A percentile compares a stretch with the other conserved stretches of the same genome.
These are phyloP conservation scores for Dysmachus trigonus DNA, from an alignment of 2,888 invertebrate genomes.

Conservation along the genomic window DNA sequence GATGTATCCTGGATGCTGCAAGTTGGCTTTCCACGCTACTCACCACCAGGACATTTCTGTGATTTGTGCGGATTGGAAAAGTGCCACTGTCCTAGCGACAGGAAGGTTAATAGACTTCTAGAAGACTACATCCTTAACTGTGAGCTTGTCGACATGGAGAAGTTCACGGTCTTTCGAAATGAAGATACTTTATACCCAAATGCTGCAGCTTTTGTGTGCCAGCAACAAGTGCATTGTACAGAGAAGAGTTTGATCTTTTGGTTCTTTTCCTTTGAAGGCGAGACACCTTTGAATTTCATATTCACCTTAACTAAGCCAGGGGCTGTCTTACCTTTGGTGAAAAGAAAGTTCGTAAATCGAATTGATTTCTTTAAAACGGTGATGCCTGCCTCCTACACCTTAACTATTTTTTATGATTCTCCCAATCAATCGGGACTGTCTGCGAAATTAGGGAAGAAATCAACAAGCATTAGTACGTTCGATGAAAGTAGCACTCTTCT, in stretches of 20 bases:
- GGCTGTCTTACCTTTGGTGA: background rate
- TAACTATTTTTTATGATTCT: background rate
- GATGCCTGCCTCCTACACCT: background rate
- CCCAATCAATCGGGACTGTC: background rate
- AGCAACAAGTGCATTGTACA: background rate
- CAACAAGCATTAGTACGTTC: background rate
- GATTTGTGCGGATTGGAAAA: constrained; percentile 18
- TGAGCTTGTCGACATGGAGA: background rate
- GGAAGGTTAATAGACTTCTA: background rate
- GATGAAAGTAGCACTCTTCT: background rate
- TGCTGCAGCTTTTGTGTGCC: background rate
- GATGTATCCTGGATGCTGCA: constrained; percentile 17
- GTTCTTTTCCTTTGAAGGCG: background rate
- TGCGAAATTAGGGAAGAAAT: background rate
- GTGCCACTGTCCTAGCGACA: constrained; percentile 3
- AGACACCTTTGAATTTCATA: background rate
- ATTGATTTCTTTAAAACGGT: background rate
- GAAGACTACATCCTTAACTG: background rate
- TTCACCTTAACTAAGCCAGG: background rate
- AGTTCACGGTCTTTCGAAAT: background rate
- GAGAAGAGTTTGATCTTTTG: background rate
- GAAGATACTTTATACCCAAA: background rate
- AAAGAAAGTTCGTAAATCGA: background rate
- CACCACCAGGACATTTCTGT: background rate
- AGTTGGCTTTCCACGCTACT: constrained; percentile 7